Evolutionary conservation across 2,797 vertebrate species (phyloP), one percentile per base, ranked within the genome.

Genomic region (Hippoglossus hippoglossus): DNA sequence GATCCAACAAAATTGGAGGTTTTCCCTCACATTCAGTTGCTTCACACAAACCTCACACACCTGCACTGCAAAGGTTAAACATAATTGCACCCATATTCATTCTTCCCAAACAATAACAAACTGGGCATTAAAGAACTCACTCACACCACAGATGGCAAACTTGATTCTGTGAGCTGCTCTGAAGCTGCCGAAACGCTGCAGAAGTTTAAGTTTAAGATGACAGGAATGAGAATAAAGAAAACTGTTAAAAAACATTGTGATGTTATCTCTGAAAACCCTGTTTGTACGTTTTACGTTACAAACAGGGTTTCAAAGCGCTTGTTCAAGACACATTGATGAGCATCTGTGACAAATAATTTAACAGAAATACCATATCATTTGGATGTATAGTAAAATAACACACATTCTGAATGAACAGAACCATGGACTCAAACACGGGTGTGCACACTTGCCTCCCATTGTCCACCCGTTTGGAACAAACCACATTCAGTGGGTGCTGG

Each of bases 1-100:
- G 72, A 89, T 83, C 82, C 60, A 63, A 54, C 21, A 62, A 62
- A 74, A 79, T 73, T 44, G n/a, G 49, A 60, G 34, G 50, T 49
- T 79, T 79, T 57, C 53, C 55, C 64, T 47, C 63, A 64, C 31
- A 39, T 65, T 61, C 52, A 80, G 63, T 44, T 62, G 59, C 41
- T 8, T 39, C 54, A 62, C 19, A 71, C 51, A 56, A 75, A 73
- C 49, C n/a, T n/a, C 39, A 39, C 50, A 64, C 28, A 69, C 50
- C 68, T 83, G 70, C 58, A 63, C 25, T 51, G 2, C 18, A 60
- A 64, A 25, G 25, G 19, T 53, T 67, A 49, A 58, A 78, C 58
- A 53, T 41, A 67, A 63, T 75, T 55, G 26, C 61, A 59, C 57
- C 55, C 67, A 75, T 71, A 28, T 31, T 71, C 11, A 51, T 16